Evolutionary conservation across 2,888 invertebrate species (phyloP).

Genomic region (Atrina japonica): DNA sequence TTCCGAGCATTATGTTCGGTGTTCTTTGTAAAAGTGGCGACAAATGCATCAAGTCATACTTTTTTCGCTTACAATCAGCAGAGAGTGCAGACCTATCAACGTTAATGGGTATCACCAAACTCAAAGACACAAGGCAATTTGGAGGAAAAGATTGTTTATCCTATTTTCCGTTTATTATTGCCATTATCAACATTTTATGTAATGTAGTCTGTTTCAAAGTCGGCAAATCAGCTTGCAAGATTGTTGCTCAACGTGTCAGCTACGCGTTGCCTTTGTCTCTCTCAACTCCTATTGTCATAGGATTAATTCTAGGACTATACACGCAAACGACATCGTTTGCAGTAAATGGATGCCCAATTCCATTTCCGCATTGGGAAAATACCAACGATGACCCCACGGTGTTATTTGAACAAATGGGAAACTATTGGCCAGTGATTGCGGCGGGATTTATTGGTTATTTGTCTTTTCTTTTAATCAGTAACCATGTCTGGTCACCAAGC

Average conservation of each 20-base stretch:
- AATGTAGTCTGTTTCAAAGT: constrained; percentile 63
- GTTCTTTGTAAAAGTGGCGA: constrained; percentile 44
- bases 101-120: constrained; percentile 37
- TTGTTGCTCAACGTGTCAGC: constrained; percentile 62
- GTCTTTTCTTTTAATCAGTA: constrained; percentile 63
- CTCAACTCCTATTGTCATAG: constrained; percentile 59
- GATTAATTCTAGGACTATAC: constrained; percentile 59
- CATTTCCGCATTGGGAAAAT: constrained; percentile 94
- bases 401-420: constrained; percentile 26
- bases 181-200: constrained; percentile 55
- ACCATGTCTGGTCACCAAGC: constrained; percentile 65
- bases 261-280: constrained; percentile 63
- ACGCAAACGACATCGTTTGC: constrained; percentile 82
- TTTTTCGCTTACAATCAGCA: constrained; percentile 43
- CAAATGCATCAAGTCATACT: constrained; percentile 53
- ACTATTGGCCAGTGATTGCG: constrained; percentile 56
- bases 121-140: constrained; percentile 33
- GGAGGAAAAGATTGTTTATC: constrained; percentile 40
- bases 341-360: constrained; percentile 66
- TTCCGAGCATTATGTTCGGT: constrained; percentile 56
- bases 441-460: constrained; percentile 56
- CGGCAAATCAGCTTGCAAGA: constrained; percentile 64
- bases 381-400: constrained; percentile 85
- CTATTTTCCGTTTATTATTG: constrained; percentile 61
- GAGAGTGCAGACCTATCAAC: constrained; percentile 13